Base-by-base conservation (phyloP, 1,140 invertebrate genomes). In the Aradophagus sp. region DNA sequence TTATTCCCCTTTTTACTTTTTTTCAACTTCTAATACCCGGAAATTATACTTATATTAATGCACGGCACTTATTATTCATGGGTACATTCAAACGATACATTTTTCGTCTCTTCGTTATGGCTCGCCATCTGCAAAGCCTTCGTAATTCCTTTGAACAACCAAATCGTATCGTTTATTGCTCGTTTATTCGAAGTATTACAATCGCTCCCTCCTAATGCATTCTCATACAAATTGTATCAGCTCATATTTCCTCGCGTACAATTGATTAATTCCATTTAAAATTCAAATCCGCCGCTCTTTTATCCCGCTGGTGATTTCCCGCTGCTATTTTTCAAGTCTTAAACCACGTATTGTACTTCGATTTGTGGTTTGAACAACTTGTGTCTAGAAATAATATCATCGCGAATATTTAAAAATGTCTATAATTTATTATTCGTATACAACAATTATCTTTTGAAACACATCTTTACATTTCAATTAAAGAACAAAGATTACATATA, bases 241-340 rank as follows among this genome's bases (percentile, higher is more conserved):
- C 29, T 62, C 27, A 52, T 44, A 52, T 52, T 34, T 32, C 38
- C 12, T 8, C 13, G 45, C 45, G 2, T 48, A 42, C 38, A 50
- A 61, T 61, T 42, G 44, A 50, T 61, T 61, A 50, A 50, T 50
- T 35, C 42, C 45, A 50, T 61, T 50, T 61, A 42, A 45, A 58
- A 47, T 58, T 58, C 55, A 45, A 39, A 47, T 58, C 12, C 36
- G 20, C 11, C 20, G 20, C 20, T 27, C n/a, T n/a, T n/a, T n/a
- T n/a, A n/a, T 44, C 36, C 14, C 14, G 26, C 39, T 19, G 39
- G 35, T 55, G 42, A 55, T 35, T 42, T 44, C 44, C 17, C 2
- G 52, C 26, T 12, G 35, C 52, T 44, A 55, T 45, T 58, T 58
- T 45, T 45, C 53, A 58, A 58, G 39, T 17, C 26, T 42, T 42